These are phyloP conservation scores for Copidosoma aretas DNA, from an alignment of 2,888 invertebrate genomes.

Conservation along the genomic window DNA sequence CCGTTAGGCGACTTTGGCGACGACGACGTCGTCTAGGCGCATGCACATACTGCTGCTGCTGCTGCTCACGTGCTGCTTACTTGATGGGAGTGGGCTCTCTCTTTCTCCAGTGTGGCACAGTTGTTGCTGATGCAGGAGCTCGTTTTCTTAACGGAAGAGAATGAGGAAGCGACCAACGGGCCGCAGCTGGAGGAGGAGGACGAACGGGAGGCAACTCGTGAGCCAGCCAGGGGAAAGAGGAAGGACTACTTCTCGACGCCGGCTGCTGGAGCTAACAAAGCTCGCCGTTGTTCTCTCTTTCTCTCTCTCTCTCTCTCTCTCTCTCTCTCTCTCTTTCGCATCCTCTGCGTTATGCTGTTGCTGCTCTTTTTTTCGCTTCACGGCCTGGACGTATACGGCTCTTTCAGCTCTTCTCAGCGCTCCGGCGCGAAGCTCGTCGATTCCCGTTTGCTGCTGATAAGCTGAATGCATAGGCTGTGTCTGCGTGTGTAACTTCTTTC, in stretches of 20 bases:
- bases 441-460: no score
- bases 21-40: no score
- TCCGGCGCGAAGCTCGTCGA: no score
- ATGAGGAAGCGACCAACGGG: constrained; percentile 26
- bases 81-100: no score
- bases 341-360: no score
- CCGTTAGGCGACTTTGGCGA: constrained; percentile 43
- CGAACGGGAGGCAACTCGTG: no score
- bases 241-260: neutral
- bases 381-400: neutral
- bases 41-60: no score
- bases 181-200: no score
- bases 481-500: no score
- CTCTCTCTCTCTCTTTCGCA: neutral
- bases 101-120: constrained; percentile 14
- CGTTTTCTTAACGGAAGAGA: constrained; percentile 25
- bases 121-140: constrained; percentile 4
- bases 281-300: neutral
- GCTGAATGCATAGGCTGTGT: no score
- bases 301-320: neutral
- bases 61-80: no score
- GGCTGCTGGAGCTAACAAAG: constrained; percentile 13
- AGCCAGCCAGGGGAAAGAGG: neutral
- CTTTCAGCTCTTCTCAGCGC: neutral
- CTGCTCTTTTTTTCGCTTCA: no score